Evolutionary conservation across 2,113 vertebrate genomes (phyloP).

Genomic region (Ameiurus melas): DNA sequence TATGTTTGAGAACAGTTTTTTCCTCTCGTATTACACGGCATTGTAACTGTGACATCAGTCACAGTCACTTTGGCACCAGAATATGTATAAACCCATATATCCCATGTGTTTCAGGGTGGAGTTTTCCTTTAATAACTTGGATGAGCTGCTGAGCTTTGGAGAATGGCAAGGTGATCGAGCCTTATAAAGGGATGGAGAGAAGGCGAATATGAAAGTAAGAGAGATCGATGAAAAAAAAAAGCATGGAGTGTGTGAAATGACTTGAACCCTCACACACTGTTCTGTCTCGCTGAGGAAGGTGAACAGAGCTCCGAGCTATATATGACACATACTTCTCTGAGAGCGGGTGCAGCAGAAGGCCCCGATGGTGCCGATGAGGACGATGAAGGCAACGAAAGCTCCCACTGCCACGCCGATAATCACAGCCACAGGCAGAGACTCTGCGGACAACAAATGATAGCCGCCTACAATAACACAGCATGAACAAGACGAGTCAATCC

Average conservation of each 20-base stretch:
- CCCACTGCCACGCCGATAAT: slow-evolving; percentile 98
- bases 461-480: slow-evolving; percentile 52
- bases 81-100: background rate
- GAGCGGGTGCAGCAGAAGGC: slow-evolving; percentile 97
- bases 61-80: background rate
- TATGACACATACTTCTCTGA: slow-evolving; percentile 89
- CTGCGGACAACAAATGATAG: slow-evolving; percentile 72
- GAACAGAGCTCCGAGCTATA: slow-evolving; percentile 34
- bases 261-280: slow-evolving; percentile 58
- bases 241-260: slow-evolving; percentile 52
- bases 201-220: background rate
- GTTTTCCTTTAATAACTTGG: background rate
- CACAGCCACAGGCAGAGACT: slow-evolving; percentile 93
- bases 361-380: slow-evolving; percentile 94
- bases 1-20: background rate
- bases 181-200: background rate
- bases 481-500: slow-evolving; percentile 31
- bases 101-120: background rate
- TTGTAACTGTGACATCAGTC: background rate
- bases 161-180: background rate
- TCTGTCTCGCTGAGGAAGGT: slow-evolving; percentile 42
- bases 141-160: background rate
- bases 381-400: slow-evolving; percentile 92
- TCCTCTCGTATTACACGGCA: background rate
- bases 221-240: background rate